Conservation (phyloP, 2,797 vertebrate species). For the Buceros bicornis region DNA sequence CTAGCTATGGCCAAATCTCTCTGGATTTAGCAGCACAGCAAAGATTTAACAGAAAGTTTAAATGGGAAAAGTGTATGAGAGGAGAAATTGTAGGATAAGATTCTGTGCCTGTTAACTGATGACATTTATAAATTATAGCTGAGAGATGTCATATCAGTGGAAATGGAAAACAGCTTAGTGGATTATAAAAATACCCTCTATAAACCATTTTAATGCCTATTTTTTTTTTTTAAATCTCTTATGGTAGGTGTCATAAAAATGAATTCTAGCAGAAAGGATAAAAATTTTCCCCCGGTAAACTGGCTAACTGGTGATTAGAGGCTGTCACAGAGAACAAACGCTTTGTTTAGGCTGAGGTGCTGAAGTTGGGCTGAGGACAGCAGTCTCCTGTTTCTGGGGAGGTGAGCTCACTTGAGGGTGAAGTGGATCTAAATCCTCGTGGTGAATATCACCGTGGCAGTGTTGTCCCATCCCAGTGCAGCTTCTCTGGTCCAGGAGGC, state of each 20-base stretch:
- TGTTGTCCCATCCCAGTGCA: not conserved
- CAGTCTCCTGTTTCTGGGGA: not conserved
- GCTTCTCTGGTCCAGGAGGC: not conserved
- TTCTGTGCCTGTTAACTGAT: conserved; percentile 63
- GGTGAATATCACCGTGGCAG: fast-evolving
- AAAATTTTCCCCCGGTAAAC: conserved; percentile 11
- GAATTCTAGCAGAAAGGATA: conserved; percentile 64
- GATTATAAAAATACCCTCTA: conserved; percentile 69
- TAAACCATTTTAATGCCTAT: conserved; percentile 68
- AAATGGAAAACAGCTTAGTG: conserved; percentile 70
- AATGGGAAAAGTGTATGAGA: conserved; percentile 50
- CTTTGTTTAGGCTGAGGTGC: not conserved
- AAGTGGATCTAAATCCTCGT: not conserved
- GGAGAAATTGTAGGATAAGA: conserved; percentile 55
- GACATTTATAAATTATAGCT: conserved; percentile 71
- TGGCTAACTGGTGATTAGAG: conserved; percentile 41
- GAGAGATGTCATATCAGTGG: conserved; percentile 60
- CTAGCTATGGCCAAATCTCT: conserved; percentile 59
- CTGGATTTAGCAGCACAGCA: conserved; percentile 59
- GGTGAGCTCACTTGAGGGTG: not conserved
- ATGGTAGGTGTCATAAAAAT: conserved; percentile 65
- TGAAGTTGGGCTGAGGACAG: not conserved
- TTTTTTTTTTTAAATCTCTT: conserved; percentile 66
- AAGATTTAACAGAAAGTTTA: conserved; percentile 71
- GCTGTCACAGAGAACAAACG: conserved; percentile 16